Base-by-base conservation (phyloP, 1,140 invertebrate genomes). In the Drosophila virilis region DNA sequence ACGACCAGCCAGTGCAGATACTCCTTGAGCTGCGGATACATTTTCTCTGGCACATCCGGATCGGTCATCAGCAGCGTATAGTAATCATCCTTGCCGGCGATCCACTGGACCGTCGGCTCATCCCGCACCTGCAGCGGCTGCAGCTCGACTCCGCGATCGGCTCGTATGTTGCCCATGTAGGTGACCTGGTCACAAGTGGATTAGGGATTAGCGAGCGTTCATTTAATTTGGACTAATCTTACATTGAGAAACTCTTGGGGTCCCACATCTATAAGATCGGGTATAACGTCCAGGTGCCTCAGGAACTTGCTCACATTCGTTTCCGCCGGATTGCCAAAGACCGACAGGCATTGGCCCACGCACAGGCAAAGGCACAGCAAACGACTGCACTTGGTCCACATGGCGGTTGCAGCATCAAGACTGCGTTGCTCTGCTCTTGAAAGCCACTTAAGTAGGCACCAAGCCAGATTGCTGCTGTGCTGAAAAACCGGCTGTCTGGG, bases 1-100 rank as follows among this genome's bases (percentile, higher is more conserved):
- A 94, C 96, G 0, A 99, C 96, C 8, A 98, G 92, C 97, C 98
- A 99, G 91, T 98, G 98, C 82, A 97, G 96, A 95, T 96, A 98
- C 93, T 98, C 97, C 15, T 97, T 94, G 79, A 95, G 95, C 40
- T 94, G 95, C 0, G 95, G 96, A 58, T 96, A 93, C 2, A 94
- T 91, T 2, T 96, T 94, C 76, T 95, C 96, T n/a, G 97, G 97
- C 15, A 71, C 77, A 78, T 92, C 91, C 6, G 91, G 85, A 72
- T 92, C 91, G 94, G 90, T 78, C 91, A 97, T 96, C 64, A 95
- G 94, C 1, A 98, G 92, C 6, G 96, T 97, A 80, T 98, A 98
- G 74, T 94, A 95, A 4, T 92, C 83, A 8, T 84, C 76, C 62
- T 92, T 89, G 8, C 92, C 45, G 13, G 96, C 94, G 6, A 94